Evolutionary conservation across 2,113 vertebrate species (phyloP), one percentile per base, ranked within the genome.

Genomic region (Cyrtonyx montezumae): DNA sequence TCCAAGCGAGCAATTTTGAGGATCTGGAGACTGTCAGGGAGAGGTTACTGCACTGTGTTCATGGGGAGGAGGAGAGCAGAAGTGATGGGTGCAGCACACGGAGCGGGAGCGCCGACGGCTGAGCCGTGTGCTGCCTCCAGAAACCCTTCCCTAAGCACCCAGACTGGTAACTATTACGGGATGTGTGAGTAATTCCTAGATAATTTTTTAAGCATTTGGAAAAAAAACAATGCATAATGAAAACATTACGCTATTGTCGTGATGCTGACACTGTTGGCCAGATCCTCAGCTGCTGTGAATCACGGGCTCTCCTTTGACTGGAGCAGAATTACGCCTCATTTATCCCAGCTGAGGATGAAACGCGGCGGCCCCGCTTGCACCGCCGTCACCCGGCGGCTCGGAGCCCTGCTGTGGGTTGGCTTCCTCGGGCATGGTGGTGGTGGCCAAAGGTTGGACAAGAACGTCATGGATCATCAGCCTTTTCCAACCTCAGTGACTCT

Each of bases 191-290:
- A 96, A 96, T 94, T 96, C 95, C 90, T 94, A 86, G 93, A 96
- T 95, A 96, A 96, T 95, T 96, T 95, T 94, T 96, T 95, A 94
- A 95, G 91, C 88, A 95, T 96, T 95, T 96, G 85, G 87, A 85
- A 90, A 92, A 96, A 96, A 96, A 96, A 93, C 94, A 96, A 95
- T 94, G 77, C 85, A 95, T 95, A 95, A 95, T 95, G 96, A 94
- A 95, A 95, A 95, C 95, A 95, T 96, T 96, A 96, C 90, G 85
- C 89, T 94, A 81, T 91, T 95, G 95, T 86, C 91, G 63, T 95
- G 96, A 85, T 71, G 85, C 94, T 91, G 84, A 94, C 95, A 96
- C 96, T 68, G 26, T 91, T 89, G 94, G 94, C 93, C 95, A 92
- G 93, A 90, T 94, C 53, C 94, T 95, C 95, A 94, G 93, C 94